Percentiles rank a stretch among this genome's conserved stretches.
These are phyloP conservation scores for Acrocephalus scirpaceus DNA, from an alignment of 2,797 vertebrate genomes.

Conservation along the genomic window DNA sequence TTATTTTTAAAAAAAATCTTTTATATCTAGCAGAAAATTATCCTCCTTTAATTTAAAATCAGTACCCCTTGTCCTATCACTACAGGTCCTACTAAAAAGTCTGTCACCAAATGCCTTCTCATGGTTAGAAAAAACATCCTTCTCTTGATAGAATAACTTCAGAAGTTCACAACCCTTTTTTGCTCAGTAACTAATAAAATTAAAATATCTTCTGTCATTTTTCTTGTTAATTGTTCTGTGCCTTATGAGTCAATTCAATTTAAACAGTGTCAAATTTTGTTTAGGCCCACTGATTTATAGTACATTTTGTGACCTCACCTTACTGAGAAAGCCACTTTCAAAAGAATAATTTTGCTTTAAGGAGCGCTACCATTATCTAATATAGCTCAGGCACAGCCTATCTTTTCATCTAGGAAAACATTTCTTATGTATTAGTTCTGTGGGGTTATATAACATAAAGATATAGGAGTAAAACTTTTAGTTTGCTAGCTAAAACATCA, in stretches of 20 bases:
- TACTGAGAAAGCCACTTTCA: not conserved
- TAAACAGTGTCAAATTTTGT: slow-evolving; percentile 20
- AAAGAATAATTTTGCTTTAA: not conserved
- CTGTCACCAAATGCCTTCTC: not conserved
- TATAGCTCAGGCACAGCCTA: not conserved
- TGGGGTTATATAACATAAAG: not conserved
- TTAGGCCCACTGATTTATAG: not conserved
- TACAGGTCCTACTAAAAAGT: not conserved
- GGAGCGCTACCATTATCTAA: not conserved
- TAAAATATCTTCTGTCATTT: not conserved
- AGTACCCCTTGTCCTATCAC: rapidly evolving
- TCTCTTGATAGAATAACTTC: not conserved
- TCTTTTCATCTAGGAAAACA: not conserved
- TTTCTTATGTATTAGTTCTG: not conserved
- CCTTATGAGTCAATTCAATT: slow-evolving; percentile 12
- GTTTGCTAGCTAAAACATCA: not conserved
- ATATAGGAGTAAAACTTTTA: not conserved
- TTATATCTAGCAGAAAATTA: not conserved
- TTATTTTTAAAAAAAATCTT: not conserved
- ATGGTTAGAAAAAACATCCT: rapidly evolving
- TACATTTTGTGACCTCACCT: not conserved
- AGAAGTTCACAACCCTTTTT: not conserved
- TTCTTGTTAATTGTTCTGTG: slow-evolving; percentile 5
- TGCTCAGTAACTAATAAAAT: not conserved
- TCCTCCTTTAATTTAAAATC: not conserved